A percentile compares a stretch with the other conserved stretches of the same genome.
phyloP scores from a whole-genome alignment of 2,797 vertebrate species.

The Poecilia picta region DNA sequence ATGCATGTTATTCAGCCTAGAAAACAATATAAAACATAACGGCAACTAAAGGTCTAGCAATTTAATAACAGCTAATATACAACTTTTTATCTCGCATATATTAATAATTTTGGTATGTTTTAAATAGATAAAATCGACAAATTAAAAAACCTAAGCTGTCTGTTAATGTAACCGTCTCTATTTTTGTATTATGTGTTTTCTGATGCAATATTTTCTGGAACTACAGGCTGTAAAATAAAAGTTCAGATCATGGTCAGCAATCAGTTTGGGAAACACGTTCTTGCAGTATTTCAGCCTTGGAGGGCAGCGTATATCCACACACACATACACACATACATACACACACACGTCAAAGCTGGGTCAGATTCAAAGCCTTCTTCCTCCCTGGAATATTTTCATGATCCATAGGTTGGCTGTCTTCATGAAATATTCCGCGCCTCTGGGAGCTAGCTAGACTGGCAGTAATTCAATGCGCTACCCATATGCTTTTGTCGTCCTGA shows the following conservation, averaged over 20 bases:
- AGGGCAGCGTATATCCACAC: neutral
- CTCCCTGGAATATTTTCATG: conserved; percentile 29
- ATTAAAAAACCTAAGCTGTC: neutral
- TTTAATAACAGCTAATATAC: neutral
- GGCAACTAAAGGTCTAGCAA: neutral
- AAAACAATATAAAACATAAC: neutral
- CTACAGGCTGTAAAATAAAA: neutral
- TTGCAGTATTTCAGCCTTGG: conserved; percentile 10
- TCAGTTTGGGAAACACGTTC: conserved; percentile 4
- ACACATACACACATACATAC: neutral
- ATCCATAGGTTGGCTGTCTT: conserved; percentile 49
- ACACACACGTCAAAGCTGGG: conserved; percentile 15
- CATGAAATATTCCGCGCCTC: conserved; percentile 37
- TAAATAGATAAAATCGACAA: neutral
- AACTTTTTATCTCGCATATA: neutral
- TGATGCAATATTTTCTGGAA: neutral
- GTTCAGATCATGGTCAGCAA: neutral
- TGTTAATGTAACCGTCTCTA: neutral
- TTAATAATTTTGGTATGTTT: neutral
- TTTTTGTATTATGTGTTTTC: neutral
- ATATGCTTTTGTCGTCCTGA: conserved; percentile 51
- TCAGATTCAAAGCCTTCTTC: conserved; percentile 33
- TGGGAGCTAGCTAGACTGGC: conserved; percentile 48
- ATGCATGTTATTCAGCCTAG: neutral
- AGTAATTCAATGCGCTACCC: conserved; percentile 66